These are phyloP conservation scores for Psittacus erithacus DNA, from an alignment of 2,113 vertebrate species.

Conservation along the genomic window DNA sequence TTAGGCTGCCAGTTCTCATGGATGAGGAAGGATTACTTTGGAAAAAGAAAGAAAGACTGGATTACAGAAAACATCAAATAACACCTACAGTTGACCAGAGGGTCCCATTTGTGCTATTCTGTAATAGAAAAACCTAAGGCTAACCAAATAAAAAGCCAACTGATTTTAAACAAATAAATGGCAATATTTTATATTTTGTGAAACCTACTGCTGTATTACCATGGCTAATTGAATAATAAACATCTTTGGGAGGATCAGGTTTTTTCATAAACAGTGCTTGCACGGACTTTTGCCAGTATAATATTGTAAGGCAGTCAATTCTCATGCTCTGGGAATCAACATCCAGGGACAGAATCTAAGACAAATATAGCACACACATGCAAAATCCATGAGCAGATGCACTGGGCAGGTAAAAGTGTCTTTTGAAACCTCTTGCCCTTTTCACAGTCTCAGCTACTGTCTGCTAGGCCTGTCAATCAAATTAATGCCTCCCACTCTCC, in stretches of 20 bases:
- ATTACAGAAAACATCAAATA: background rate
- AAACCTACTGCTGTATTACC: background rate
- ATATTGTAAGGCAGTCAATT: background rate
- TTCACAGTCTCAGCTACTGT: background rate
- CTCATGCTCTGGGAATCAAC: background rate
- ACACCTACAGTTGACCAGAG: background rate
- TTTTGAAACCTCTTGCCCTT: background rate
- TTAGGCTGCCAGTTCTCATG: background rate
- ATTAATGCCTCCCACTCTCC: background rate
- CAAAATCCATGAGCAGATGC: background rate
- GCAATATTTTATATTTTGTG: background rate
- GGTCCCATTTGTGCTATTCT: background rate
- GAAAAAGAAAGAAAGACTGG: background rate
- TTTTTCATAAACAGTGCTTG: slow-evolving; percentile 11
- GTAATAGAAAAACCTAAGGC: background rate
- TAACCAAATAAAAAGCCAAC: background rate
- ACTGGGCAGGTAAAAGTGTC: background rate
- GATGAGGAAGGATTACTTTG: background rate
- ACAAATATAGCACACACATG: background rate
- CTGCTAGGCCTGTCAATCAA: background rate
- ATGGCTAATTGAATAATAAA: slow-evolving; percentile 7
- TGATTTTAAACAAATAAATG: background rate
- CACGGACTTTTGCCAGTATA: background rate
- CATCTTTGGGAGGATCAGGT: background rate
- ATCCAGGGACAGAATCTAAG: background rate